phyloP scores from a whole-genome alignment of 2,113 vertebrate genomes.

The Periophthalmodon schlosseri region DNA sequence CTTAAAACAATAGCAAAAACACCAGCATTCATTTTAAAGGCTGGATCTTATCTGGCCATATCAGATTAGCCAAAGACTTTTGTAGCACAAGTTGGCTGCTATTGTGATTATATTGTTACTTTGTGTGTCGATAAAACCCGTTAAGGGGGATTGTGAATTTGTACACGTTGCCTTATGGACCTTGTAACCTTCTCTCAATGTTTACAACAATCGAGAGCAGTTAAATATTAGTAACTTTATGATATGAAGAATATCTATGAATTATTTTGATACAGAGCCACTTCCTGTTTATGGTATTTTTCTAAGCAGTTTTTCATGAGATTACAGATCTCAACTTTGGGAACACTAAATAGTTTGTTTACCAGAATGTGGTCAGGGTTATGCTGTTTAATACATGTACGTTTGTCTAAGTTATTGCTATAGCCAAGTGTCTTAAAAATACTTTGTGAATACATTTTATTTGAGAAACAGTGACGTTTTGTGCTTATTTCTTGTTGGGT shows the following conservation, averaged over 20 bases:
- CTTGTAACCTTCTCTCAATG: not conserved
- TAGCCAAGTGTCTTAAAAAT: conserved; percentile 19
- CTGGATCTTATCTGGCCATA: not conserved
- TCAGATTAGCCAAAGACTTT: conserved; percentile 54
- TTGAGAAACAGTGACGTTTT: not conserved
- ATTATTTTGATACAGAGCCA: conserved; percentile 30
- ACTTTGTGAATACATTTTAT: conserved; percentile 38
- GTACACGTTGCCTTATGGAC: conserved; percentile 10
- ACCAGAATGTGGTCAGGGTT: conserved; percentile 19
- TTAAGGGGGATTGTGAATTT: not conserved
- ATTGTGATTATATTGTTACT: conserved; percentile 8
- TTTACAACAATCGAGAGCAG: conserved; percentile 1
- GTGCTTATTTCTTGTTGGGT: conserved; percentile 9
- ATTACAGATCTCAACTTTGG: conserved; percentile 10
- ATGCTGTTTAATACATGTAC: conserved; percentile 2
- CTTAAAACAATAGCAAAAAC: conserved; percentile 11
- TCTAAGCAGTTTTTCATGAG: conserved; percentile 30
- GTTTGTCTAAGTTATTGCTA: conserved; percentile 25
- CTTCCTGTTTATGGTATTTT: conserved; percentile 40
- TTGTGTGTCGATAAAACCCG: conserved; percentile 1
- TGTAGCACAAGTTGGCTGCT: conserved; percentile 32
- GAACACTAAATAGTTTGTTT: conserved; percentile 13
- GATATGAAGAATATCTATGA: conserved; percentile 14
- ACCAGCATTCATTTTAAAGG: conserved; percentile 10
- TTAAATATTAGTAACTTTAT: conserved; percentile 21